phyloP scores from a whole-genome alignment of 2,888 invertebrate species.

The Saturnia pavonia region DNA sequence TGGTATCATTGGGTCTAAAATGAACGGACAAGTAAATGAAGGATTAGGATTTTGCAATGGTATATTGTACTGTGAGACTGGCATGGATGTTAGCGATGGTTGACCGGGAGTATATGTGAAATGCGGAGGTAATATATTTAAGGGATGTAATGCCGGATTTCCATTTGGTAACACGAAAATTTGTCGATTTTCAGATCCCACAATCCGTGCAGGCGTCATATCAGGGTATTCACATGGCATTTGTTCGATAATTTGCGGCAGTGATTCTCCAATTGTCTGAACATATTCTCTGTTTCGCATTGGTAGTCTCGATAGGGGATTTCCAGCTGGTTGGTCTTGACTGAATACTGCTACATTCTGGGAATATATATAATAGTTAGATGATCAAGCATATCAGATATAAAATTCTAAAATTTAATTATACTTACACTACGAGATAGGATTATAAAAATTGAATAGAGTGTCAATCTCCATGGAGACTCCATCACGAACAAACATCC shows the following conservation, averaged over 20 bases:
- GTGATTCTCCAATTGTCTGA: not conserved
- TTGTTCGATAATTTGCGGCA: slow-evolving; percentile 16
- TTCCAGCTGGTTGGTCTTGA: slow-evolving; percentile 20
- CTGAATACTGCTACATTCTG: slow-evolving; percentile 32
- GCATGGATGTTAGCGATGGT: not conserved
- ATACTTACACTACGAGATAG: slow-evolving; percentile 50
- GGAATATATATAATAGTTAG: slow-evolving; percentile 22
- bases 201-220: not conserved
- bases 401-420: not conserved
- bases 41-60: not conserved
- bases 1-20: not conserved
- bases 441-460: slow-evolving; percentile 39
- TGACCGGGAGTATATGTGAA: not conserved
- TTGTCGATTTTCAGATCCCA: not conserved
- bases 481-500: slow-evolving; percentile 55
- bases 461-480: slow-evolving; percentile 45
- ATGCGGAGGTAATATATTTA: not conserved
- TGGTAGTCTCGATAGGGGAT: slow-evolving; percentile 4
- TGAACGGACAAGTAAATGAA: not conserved
- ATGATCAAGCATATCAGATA: not conserved
- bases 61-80: not conserved
- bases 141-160: not conserved
- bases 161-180: not conserved
- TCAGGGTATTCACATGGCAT: slow-evolving; percentile 19
- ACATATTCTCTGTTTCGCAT: slow-evolving; percentile 13